Percentiles rank a stretch among this genome's conserved stretches.
These are phyloP conservation scores for Pseudorectes ferrugineus DNA, from an alignment of 2,113 vertebrate species.

Conservation along the genomic window DNA sequence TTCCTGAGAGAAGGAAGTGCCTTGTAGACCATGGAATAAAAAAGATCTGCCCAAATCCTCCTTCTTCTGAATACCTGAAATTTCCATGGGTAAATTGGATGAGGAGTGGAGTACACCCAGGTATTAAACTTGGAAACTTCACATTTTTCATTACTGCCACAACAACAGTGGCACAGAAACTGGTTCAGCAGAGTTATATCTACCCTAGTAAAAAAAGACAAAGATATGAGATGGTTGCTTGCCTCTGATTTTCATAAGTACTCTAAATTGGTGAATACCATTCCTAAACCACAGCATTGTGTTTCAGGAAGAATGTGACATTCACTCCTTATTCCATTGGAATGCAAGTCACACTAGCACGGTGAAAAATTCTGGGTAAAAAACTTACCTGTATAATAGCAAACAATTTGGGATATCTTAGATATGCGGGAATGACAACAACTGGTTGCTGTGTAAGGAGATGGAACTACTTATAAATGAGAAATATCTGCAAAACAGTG, in stretches of 20 bases:
- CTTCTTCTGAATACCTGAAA: neutral
- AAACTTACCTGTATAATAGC: neutral
- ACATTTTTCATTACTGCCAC: neutral
- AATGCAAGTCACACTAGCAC: neutral
- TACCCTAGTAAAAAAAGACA: neutral
- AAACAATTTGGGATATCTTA: neutral
- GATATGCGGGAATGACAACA: neutral
- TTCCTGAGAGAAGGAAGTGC: neutral
- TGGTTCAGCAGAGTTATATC: neutral
- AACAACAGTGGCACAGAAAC: neutral
- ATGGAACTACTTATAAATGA: neutral
- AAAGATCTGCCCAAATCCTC: neutral
- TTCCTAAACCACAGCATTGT: rapidly evolving
- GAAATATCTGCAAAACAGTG: neutral
- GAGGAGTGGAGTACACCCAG: rapidly evolving
- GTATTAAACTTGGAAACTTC: neutral
- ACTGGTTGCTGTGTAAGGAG: neutral
- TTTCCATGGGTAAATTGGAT: neutral
- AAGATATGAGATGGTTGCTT: neutral
- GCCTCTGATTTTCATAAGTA: neutral
- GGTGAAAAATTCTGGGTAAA: neutral
- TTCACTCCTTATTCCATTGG: neutral
- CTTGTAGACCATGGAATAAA: neutral
- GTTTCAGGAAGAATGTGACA: neutral
- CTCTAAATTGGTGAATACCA: neutral